These are phyloP conservation scores for Cydia strobilella DNA, from an alignment of 1,140 invertebrate genomes.

Conservation along the genomic window DNA sequence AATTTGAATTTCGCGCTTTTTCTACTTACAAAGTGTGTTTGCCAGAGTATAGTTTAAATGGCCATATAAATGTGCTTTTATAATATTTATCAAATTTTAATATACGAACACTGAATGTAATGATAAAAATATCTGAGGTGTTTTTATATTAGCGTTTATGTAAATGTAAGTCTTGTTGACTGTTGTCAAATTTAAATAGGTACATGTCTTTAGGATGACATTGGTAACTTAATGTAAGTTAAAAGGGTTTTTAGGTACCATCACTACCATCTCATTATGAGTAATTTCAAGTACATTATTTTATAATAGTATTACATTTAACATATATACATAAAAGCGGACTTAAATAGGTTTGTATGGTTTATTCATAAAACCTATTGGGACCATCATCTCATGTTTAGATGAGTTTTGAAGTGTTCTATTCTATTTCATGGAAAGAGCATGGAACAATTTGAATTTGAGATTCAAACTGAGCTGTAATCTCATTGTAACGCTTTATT, in stretches of 20 bases:
- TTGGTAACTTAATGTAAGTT: not conserved
- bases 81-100: constrained; percentile 22
- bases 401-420: not conserved
- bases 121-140: constrained; percentile 10
- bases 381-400: constrained; percentile 12
- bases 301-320: not conserved
- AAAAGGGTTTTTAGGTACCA: not conserved
- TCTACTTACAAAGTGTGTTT: too few relatives aligned
- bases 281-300: constrained; percentile 5
- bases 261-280: not conserved
- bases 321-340: not conserved
- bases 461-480: not conserved
- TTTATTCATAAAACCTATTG: constrained; percentile 11
- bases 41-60: not conserved
- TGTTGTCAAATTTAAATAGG: constrained; percentile 8
- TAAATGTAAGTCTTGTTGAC: constrained; percentile 26
- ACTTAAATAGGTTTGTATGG: not conserved
- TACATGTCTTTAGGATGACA: constrained; percentile 10
- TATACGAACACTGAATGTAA: constrained; percentile 21
- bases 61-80: constrained; percentile 27
- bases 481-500: constrained; percentile 6
- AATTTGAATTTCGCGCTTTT: too few relatives aligned
- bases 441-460: constrained; percentile 7
- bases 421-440: not conserved
- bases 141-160: constrained; percentile 27